Base-by-base conservation (phyloP, 2,113 vertebrate species). In the Aythya baeri region DNA sequence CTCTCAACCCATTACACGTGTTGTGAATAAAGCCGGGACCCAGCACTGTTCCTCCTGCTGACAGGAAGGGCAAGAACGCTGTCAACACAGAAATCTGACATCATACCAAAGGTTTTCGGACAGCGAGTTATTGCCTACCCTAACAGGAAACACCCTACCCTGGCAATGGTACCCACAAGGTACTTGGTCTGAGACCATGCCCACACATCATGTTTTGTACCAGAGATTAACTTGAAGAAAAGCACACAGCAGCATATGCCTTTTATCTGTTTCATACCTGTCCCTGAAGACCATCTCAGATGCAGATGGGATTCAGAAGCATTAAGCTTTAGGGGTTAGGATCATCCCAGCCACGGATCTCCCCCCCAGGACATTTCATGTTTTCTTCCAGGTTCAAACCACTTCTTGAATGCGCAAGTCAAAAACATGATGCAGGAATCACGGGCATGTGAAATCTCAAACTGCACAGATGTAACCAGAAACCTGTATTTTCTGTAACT, bases 371-470 rank as follows among this genome's bases (percentile, higher is more conserved):
- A 58, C 6, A 20, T 21, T 62, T 44, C 31, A 41, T 2, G 9
- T 2, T 36, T 36, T 63, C 21, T 59, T 23, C 73, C 46, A 50
- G 7, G 23, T 49, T 31, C 62, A 77, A 77, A 46, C 5, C 44
- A 18, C 31, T 36, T 7, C 26, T 17, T 38, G 58, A n/a, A 52
- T 1, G 3, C 2, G 18, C 15, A 11, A 71, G 36, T 65, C 31
- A 59, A 68, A 43, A 34, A 31, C 1, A 4, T 18, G 18, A 21
- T 1, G 15, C 0, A 3, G 22, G 50, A 76, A 7, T 38, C 17
- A 16, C 0, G 1, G 2, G 14, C 3, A 8, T 23, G 7, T 2
- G 7, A 50, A 44, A 36, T 23, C 50, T 11, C 52, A 2, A 0
- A 14, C 15, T 25, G 32, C 16, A 62, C 11, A 31, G 3, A 4